phyloP scores from a whole-genome alignment of 1,140 invertebrate species.

The Bombus cullumanus region DNA sequence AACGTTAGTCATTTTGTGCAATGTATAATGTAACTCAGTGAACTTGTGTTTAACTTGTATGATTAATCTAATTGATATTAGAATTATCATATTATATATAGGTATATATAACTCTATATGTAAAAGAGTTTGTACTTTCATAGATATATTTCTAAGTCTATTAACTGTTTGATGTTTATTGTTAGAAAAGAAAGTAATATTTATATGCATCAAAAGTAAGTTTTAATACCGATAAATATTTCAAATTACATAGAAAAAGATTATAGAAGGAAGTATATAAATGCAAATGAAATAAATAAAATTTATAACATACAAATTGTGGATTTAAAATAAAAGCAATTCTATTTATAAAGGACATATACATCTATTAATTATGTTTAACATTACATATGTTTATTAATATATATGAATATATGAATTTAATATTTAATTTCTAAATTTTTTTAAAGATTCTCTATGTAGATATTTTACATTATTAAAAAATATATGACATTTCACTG shows the following conservation, averaged over 20 bases:
- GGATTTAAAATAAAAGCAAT: conserved; percentile 10
- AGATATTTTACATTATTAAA: neutral
- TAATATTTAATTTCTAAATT: conserved; percentile 24
- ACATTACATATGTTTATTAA: neutral
- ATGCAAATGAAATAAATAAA: conserved; percentile 11
- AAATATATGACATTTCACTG: neutral
- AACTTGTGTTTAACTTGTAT: conserved; percentile 47
- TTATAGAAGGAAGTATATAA: conserved; percentile 11
- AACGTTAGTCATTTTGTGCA: conserved; percentile 51
- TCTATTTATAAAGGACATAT: neutral
- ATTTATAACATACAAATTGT: conserved; percentile 13
- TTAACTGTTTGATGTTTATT: conserved; percentile 54
- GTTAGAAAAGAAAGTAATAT: conserved; percentile 56
- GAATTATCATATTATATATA: conserved; percentile 35
- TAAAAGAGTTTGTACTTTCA: conserved; percentile 73
- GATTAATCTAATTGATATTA: conserved; percentile 52
- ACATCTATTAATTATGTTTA: conserved; percentile 24
- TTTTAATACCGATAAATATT: conserved; percentile 52
- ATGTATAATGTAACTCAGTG: conserved; percentile 55
- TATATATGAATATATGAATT: neutral
- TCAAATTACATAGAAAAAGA: conserved; percentile 28
- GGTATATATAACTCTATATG: conserved; percentile 26
- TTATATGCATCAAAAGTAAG: conserved; percentile 52
- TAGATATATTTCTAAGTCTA: conserved; percentile 68
- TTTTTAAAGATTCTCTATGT: neutral